Base-by-base conservation (phyloP, 2,113 vertebrate genomes). In the Microcebus ravelobensis region DNA sequence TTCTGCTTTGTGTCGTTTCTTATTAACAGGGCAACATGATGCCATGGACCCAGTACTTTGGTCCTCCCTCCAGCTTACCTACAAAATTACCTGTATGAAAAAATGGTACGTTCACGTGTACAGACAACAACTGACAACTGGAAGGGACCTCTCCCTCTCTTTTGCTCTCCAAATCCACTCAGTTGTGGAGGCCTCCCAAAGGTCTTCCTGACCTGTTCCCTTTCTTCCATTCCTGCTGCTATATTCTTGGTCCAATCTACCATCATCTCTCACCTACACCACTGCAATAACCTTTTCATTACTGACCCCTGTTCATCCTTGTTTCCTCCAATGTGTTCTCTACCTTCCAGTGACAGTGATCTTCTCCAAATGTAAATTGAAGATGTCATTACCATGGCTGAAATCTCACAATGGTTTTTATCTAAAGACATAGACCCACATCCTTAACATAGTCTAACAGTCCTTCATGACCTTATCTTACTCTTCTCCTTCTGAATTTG, bases 31-130 rank as follows among this genome's bases (percentile, higher is more conserved):
- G 7, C 18, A n/a, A 39, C 27, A 42, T 71, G 59, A 92, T 74
- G 14, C 45, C 21, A 70, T 36, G n/a, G 27, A 59, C 5, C 31
- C 74, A 21, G 31, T 52, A 15, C 85, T 96, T 89, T 96, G 61
- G 74, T 15, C 39, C 42, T 45, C 63, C 95, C 6, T 83, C 21
- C 13, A 68, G 10, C 3, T 71, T 86, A n/a, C 34, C 48, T 83
- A 86, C 25, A 90, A 88, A 79, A 68, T 87, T 90, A 88, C 36
- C 50, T 90, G 9, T 71, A 14, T 59, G 27, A 79, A 94, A 86
- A 63, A 45, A 42, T 36, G 57, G 0, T 39, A 63, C 12, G 5
- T 85, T 4, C 14, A 6, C 48, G 50, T 7, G 36, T 52, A 57
- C 15, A 39, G 25, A 57, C 15, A 80, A 55, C 67, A 71, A 55